A percentile compares a stretch with the other conserved stretches of the same genome.
These are phyloP conservation scores for Cerceris rybyensis DNA, from an alignment of 2,888 invertebrate species.

Conservation along the genomic window DNA sequence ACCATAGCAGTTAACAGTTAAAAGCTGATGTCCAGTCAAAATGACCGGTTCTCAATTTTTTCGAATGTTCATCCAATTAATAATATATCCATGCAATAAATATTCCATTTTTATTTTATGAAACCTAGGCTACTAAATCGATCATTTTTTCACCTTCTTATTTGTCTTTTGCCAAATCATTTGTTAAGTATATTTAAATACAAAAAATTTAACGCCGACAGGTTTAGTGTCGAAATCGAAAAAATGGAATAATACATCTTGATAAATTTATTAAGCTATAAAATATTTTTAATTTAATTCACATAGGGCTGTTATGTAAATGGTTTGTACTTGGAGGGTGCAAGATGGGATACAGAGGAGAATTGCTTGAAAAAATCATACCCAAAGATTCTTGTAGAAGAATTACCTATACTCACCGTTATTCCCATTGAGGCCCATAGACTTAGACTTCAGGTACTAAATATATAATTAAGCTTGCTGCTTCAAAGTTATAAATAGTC, in stretches of 20 bases:
- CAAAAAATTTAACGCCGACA: too few species aligned
- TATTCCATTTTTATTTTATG: too few species aligned
- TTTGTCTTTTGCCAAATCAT: too few species aligned
- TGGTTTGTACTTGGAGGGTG: slow-evolving; percentile 94
- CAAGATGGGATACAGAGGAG: slow-evolving; percentile 90
- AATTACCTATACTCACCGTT: slow-evolving; percentile 92
- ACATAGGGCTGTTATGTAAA: slow-evolving; percentile 89
- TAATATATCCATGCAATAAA: too few species aligned
- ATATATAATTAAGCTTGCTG: not conserved
- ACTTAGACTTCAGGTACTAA: slow-evolving; percentile 89
- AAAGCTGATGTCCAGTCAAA: too few species aligned
- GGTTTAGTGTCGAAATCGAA: too few species aligned
- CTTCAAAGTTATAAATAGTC: not conserved
- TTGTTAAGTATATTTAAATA: too few species aligned
- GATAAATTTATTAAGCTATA: slow-evolving; percentile 20
- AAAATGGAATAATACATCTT: not conserved
- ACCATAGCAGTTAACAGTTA: too few species aligned
- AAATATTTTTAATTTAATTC: not conserved
- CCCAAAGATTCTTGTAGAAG: slow-evolving; percentile 93
- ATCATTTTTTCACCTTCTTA: too few species aligned
- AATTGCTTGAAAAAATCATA: slow-evolving; percentile 88
- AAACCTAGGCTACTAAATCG: too few species aligned
- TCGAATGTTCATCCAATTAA: too few species aligned
- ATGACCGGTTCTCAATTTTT: too few species aligned
- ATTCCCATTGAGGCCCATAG: slow-evolving; percentile 93